phyloP scores from a whole-genome alignment of 2,797 vertebrate genomes.

The Siniperca scherzeri region DNA sequence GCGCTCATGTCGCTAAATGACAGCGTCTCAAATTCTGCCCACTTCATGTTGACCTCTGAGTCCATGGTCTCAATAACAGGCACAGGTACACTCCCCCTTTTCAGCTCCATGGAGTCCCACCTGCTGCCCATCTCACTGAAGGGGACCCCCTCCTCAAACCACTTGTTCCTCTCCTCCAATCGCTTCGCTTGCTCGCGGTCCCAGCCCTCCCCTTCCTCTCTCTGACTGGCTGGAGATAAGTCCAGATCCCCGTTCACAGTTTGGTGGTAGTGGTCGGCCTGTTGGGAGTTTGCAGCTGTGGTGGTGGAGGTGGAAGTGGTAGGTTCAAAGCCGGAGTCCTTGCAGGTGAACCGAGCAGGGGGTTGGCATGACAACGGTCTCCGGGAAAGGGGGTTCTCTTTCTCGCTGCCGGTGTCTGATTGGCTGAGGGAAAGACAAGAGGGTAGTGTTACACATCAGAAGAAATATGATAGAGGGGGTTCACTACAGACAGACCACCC shows the following conservation, averaged over 20 bases:
- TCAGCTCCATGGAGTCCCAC: conserved; percentile 87
- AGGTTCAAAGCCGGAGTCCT: conserved; percentile 73
- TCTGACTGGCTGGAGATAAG: conserved; percentile 67
- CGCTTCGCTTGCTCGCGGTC: conserved; percentile 90
- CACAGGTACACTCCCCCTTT: conserved; percentile 78
- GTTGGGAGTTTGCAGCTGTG: conserved; percentile 80
- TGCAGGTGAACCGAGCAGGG: conserved; percentile 67
- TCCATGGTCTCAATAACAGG: conserved; percentile 80
- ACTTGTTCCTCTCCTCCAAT: conserved; percentile 92
- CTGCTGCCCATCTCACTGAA: conserved; percentile 79
- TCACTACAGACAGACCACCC: conserved; percentile 60
- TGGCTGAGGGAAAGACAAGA: conserved; percentile 83
- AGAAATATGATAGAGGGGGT: conserved; percentile 65
- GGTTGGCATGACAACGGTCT: conserved; percentile 76
- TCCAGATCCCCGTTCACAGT: conserved; percentile 58
- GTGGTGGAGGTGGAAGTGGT: conserved; percentile 59
- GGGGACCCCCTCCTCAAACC: conserved; percentile 85
- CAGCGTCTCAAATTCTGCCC: conserved; percentile 92
- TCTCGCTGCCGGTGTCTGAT: conserved; percentile 86
- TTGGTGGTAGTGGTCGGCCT: conserved; percentile 77
- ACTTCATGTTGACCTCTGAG: conserved; percentile 93
- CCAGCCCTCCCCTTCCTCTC: conserved; percentile 88
- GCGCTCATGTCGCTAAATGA: conserved; percentile 87
- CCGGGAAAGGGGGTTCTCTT: conserved; percentile 85
- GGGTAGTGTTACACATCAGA: conserved; percentile 76